phyloP scores from a whole-genome alignment of 2,113 vertebrate genomes.

The Maccullochella peelii region DNA sequence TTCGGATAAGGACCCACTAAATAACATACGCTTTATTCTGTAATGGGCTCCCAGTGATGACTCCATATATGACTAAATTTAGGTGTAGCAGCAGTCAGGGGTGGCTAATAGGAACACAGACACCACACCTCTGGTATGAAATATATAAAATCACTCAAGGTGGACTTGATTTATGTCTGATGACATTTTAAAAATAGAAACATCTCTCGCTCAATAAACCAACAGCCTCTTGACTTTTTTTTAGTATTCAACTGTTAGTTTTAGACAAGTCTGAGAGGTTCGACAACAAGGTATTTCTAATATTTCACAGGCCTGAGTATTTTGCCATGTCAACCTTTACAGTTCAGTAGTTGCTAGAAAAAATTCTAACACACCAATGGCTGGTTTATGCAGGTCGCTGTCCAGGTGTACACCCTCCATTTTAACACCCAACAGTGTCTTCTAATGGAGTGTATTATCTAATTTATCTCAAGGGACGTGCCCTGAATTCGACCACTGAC shows the following conservation, averaged over 20 bases:
- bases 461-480: not conserved
- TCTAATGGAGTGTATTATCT: not conserved
- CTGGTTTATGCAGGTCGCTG: not conserved
- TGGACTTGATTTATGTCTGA: not conserved
- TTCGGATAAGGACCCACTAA: not conserved
- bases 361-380: not conserved
- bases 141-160: not conserved
- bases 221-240: not conserved
- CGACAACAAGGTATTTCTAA: too few species aligned
- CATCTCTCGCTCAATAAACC: not conserved
- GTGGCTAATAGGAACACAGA: not conserved
- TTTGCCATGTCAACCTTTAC: not conserved
- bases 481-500: not conserved
- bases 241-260: not conserved
- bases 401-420: not conserved
- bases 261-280: too few species aligned
- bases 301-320: not conserved
- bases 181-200: constrained; percentile 3
- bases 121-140: not conserved
- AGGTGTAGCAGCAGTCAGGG: not conserved
- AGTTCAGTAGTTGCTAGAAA: not conserved
- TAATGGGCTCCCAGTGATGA: not conserved
- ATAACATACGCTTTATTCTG: not conserved
- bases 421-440: not conserved
- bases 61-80: not conserved